Base-by-base conservation (phyloP, 1,140 invertebrate species). In the Neotoxoptera formosana region DNA sequence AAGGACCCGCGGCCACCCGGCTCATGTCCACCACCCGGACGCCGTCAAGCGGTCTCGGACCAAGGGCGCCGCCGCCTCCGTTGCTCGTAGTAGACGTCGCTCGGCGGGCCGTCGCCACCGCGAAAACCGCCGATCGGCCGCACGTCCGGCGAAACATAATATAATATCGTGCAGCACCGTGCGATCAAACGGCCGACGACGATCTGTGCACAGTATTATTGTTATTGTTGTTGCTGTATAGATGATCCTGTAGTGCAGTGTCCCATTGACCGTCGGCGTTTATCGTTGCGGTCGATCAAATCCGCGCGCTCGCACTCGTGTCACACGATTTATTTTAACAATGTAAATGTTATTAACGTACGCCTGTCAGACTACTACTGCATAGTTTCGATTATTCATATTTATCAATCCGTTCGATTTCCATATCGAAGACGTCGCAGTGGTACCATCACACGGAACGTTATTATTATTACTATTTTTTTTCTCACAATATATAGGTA, bases 11-110 rank as follows among this genome's bases (percentile, higher is more conserved):
- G 9, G 98, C 96, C 67, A 99, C 97, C 94, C 98, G 95, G 6
- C 97, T 98, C 88, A 99, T 95, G 95, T 99, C 98, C 93, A 99
- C 95, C 34, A 99, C 96, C 94, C 97, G 96, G 84, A 98, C 95
- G 93, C 97, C 97, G 93, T 95, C 95, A 67, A 97, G 95, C 93
- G 96, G 96, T 60, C 91, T 17, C 0, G 76, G n/a, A 4, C 45
- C 25, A 1, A 9, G 7, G 48, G 7, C 84, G 45, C 6, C 2
- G 84, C 41, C 86, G 17, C 48, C 30, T 4, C 1, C 88, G 88
- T 89, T 11, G 20, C n/a, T 1, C 87, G 30, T n/a, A 7, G 30
- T n/a, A 7, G 47, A 20, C 30, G 7, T 23, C 20, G 20, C 48
- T 11, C 87, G 87, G 20, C 87, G 87, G 4, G 34, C 20, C 20